These are phyloP conservation scores for Stratiomys singularior DNA, from an alignment of 2,888 invertebrate genomes.

Conservation along the genomic window DNA sequence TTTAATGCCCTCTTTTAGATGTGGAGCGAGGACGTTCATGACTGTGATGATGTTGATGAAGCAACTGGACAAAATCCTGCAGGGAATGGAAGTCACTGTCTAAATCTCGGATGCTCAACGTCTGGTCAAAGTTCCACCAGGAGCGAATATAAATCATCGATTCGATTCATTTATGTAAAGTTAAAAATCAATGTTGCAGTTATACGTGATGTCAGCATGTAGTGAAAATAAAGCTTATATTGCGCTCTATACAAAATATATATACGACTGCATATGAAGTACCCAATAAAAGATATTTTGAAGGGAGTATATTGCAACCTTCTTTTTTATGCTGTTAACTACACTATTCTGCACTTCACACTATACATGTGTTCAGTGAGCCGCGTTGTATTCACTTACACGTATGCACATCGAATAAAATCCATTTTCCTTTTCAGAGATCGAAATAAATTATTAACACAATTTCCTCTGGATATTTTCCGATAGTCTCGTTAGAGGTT, in stretches of 20 bases:
- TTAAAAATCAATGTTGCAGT: constrained; percentile 31
- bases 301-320: background rate
- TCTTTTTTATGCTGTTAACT: background rate
- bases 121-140: no score
- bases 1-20: no score
- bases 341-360: background rate
- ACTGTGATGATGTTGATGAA: no score
- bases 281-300: no score
- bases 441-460: constrained; percentile 44
- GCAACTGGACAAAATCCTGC: no score
- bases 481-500: constrained; percentile 24
- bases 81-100: no score
- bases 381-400: background rate
- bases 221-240: background rate
- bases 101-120: no score
- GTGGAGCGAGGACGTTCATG: no score
- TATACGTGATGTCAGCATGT: background rate
- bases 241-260: no score
- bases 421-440: constrained; percentile 33
- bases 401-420: constrained; percentile 20
- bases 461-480: constrained; percentile 43
- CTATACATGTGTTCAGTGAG: background rate
- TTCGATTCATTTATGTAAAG: background rate
- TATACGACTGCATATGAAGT: no score
- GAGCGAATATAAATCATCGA: constrained; percentile 12